These are phyloP conservation scores for Drosophila azteca DNA, from an alignment of 1,140 invertebrate species.

Conservation along the genomic window DNA sequence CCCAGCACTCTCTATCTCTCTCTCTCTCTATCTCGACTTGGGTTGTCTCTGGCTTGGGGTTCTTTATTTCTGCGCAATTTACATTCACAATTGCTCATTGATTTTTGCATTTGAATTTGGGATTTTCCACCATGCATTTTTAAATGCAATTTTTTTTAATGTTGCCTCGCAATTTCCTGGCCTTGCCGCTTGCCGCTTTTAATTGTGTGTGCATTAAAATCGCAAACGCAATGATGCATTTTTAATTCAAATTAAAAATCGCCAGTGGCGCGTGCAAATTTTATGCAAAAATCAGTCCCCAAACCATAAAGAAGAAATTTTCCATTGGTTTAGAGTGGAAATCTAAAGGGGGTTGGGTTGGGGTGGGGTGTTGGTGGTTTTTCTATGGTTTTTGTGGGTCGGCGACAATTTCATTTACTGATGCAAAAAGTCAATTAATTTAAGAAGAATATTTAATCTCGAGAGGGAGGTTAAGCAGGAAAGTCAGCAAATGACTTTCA, in stretches of 20 bases:
- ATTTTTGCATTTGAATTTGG: slow-evolving; percentile 54
- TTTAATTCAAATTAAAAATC: slow-evolving; percentile 79
- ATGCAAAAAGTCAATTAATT: slow-evolving; percentile 51
- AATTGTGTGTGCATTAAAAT: slow-evolving; percentile 77
- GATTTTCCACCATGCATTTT: slow-evolving; percentile 64
- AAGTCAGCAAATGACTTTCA: not conserved
- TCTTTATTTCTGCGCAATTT: slow-evolving; percentile 45
- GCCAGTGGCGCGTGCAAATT: slow-evolving; percentile 31
- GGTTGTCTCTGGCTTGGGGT: not conserved
- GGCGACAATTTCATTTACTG: slow-evolving; percentile 48
- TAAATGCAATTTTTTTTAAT: slow-evolving; percentile 54
- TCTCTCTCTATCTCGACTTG: too few relatives aligned
- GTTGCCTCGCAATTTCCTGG: slow-evolving; percentile 66
- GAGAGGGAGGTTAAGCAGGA: not conserved
- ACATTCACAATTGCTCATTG: slow-evolving; percentile 77
- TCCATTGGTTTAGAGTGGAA: not conserved
- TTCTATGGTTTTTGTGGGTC: slow-evolving; percentile 40
- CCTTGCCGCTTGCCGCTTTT: slow-evolving; percentile 62
- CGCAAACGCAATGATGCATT: slow-evolving; percentile 69
- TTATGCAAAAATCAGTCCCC: slow-evolving; percentile 38
- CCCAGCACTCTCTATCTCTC: not conserved
- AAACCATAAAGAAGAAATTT: slow-evolving; percentile 1
- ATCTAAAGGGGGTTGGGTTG: not conserved
- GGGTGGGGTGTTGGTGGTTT: slow-evolving; percentile 14
- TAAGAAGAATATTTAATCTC: slow-evolving; percentile 41